Percentiles rank a stretch among this genome's conserved stretches.
Conservation (phyloP, 2,888 invertebrate genomes). For the Pseudococcus longispinus region DNA sequence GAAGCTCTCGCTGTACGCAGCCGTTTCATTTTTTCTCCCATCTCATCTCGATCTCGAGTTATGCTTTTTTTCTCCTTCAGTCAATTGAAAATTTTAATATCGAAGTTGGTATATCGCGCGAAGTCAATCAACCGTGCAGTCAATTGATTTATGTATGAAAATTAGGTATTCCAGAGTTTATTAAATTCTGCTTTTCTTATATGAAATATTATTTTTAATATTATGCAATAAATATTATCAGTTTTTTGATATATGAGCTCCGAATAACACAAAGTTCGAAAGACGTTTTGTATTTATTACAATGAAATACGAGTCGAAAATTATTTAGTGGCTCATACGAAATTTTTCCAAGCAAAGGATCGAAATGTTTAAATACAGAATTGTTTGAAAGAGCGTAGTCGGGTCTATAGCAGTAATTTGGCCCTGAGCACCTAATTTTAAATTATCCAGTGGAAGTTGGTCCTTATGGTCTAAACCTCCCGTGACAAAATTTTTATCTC, state of each 20-base stretch:
- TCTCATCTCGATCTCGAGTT: not conserved
- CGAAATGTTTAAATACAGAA: no score
- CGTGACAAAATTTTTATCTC: no score
- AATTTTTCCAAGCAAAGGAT: no score
- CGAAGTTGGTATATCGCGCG: not conserved
- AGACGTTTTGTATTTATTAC: not conserved
- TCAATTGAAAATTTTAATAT: slow-evolving; percentile 39
- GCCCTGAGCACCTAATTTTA: no score
- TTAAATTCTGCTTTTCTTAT: not conserved
- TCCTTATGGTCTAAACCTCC: no score
- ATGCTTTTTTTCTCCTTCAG: not conserved
- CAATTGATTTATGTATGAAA: not conserved
- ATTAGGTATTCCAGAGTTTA: not conserved
- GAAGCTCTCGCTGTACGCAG: not conserved
- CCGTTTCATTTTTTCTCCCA: not conserved
- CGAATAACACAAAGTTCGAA: not conserved
- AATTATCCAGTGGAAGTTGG: no score
- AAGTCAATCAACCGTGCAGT: not conserved
- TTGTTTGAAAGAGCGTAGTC: no score
- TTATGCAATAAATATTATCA: not conserved
- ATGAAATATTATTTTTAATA: not conserved
- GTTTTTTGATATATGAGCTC: not conserved
- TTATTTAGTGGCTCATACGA: no score
- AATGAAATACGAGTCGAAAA: not conserved
- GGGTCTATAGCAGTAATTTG: no score